phyloP scores from a whole-genome alignment of 2,113 vertebrate species.

The Felis chaus region DNA sequence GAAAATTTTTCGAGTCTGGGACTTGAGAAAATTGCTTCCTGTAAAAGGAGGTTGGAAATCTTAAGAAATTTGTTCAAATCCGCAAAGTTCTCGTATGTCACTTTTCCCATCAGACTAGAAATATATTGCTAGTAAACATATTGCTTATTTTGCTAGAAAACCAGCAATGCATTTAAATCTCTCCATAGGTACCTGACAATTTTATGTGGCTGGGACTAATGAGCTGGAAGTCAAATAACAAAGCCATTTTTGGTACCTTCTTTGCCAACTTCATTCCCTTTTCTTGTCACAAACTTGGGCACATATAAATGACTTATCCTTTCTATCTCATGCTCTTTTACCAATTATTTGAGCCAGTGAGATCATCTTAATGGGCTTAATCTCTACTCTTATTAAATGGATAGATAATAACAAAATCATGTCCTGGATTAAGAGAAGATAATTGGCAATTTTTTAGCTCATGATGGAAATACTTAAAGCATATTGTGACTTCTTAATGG shows the following conservation, averaged over 20 bases:
- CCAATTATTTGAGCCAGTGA: not conserved
- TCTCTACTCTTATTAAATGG: slow-evolving; percentile 25
- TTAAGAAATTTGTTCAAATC: slow-evolving; percentile 38
- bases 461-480: slow-evolving; percentile 10
- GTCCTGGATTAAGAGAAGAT: slow-evolving; percentile 5
- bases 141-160: slow-evolving; percentile 20
- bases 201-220: not conserved
- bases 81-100: not conserved
- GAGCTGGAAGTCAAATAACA: not conserved
- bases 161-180: slow-evolving; percentile 8
- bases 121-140: not conserved
- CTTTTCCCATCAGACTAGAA: not conserved
- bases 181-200: not conserved
- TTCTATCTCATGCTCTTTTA: not conserved
- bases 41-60: not conserved
- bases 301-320: not conserved
- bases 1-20: not conserved
- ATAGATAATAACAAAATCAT: slow-evolving; percentile 13
- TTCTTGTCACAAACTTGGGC: not conserved
- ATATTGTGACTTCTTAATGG: not conserved
- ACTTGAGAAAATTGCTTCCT: slow-evolving; percentile 9
- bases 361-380: not conserved
- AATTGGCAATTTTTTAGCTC: not conserved
- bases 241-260: not conserved
- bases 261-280: not conserved